Percentiles rank a stretch among this genome's conserved stretches.
Evolutionary conservation across 1,140 invertebrate species (phyloP).

Genomic region (Dufourea novaeangliae): DNA sequence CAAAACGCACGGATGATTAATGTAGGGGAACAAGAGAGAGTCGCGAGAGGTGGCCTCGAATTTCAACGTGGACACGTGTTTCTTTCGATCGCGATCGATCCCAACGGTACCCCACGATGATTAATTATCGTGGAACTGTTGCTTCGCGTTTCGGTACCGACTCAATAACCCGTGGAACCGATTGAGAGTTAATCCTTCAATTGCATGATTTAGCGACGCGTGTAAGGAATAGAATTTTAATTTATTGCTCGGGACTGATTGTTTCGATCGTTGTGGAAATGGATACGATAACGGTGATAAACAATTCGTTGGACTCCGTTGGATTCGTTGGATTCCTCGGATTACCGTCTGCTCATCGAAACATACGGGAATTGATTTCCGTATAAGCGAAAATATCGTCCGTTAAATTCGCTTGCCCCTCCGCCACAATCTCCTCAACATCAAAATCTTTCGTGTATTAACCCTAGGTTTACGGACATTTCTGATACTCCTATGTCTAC

Average conservation of each 20-base stretch:
- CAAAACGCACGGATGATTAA: conserved; percentile 22
- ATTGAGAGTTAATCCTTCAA: neutral
- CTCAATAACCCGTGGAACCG: neutral
- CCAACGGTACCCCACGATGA: neutral
- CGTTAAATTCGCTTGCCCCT: conserved; percentile 3
- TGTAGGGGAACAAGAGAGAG: neutral
- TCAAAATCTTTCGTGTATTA: neutral
- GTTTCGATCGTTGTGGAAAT: no score
- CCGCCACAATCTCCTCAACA: neutral
- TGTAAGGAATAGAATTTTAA: no score
- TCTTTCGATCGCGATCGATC: neutral
- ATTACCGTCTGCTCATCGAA: no score
- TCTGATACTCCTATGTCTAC: no score
- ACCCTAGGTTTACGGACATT: no score
- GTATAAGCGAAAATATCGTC: neutral
- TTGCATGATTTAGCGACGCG: no score
- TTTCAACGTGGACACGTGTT: conserved; percentile 16
- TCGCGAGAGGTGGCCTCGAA: neutral
- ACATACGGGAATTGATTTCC: neutral
- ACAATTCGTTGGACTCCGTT: no score
- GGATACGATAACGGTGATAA: no score
- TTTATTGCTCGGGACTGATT: no score
- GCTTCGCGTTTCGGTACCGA: neutral
- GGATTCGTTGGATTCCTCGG: no score
- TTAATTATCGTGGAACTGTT: conserved; percentile 1